A percentile compares a stretch with the other conserved stretches of the same genome.
Conservation (phyloP, 2,888 invertebrate species). For the Antitype chi region DNA sequence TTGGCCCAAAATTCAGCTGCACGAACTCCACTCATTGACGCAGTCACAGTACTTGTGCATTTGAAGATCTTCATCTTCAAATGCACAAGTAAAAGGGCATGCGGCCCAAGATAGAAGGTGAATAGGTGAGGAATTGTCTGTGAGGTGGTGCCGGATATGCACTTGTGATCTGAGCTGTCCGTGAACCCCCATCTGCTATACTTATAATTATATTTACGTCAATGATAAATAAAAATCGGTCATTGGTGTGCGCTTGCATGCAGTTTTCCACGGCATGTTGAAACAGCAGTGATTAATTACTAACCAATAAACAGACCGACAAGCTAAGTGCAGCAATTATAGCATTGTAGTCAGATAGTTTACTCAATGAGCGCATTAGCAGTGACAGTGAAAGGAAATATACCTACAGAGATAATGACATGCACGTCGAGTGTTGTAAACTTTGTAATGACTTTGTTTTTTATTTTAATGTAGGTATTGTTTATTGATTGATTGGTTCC, state of each 20-base stretch:
- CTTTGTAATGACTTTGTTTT: slow-evolving; percentile 24
- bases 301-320: not conserved
- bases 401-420: slow-evolving; percentile 11
- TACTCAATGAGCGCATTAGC: slow-evolving; percentile 32
- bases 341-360: slow-evolving; percentile 9
- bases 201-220: too few species aligned
- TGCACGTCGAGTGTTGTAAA: slow-evolving; percentile 4
- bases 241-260: not conserved
- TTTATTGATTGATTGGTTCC: slow-evolving; percentile 8
- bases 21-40: too few species aligned
- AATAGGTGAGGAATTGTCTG: too few species aligned
- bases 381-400: slow-evolving; percentile 4
- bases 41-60: too few species aligned
- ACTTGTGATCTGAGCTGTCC: too few species aligned
- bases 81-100: too few species aligned
- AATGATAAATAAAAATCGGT: not conserved
- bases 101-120: too few species aligned
- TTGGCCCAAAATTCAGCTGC: too few species aligned
- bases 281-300: slow-evolving; percentile 21
- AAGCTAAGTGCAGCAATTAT: slow-evolving; percentile 32
- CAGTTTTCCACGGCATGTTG: not conserved
- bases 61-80: too few species aligned
- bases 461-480: not conserved
- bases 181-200: too few species aligned
- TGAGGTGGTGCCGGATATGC: too few species aligned